Conservation (phyloP, 2,888 invertebrate species). For the Caenorhabditis becei region DNA sequence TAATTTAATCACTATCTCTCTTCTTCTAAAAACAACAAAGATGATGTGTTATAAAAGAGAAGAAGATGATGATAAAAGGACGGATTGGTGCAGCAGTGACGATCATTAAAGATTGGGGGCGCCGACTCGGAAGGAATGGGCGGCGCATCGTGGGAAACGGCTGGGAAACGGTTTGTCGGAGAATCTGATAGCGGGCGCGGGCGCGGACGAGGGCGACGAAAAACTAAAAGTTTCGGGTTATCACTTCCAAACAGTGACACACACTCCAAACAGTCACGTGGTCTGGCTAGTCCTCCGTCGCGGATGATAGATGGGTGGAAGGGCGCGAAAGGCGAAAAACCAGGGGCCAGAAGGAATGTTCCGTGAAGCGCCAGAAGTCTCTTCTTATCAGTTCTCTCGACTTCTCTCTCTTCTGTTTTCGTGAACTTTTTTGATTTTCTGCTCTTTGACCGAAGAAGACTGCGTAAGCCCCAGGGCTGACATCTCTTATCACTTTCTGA, state of each 20-base stretch:
- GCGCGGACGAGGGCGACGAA: constrained; percentile 6
- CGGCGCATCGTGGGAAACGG: constrained; percentile 16
- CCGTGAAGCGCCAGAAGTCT: not conserved
- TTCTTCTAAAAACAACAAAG: not conserved
- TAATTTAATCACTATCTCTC: not conserved
- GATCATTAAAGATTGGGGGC: constrained; percentile 32
- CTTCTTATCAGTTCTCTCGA: constrained; percentile 23
- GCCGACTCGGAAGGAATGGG: not conserved
- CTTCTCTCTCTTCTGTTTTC: not conserved
- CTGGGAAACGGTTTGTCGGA: not conserved
- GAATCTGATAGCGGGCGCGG: not conserved
- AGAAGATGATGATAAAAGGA: constrained; percentile 12
- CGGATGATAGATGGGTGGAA: constrained; percentile 16
- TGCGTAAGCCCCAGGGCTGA: not conserved
- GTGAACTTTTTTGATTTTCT: constrained; percentile 22
- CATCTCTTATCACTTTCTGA: not conserved
- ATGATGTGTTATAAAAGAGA: constrained; percentile 1
- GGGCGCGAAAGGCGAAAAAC: constrained; percentile 20
- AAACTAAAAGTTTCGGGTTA: constrained; percentile 6
- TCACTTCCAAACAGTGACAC: not conserved
- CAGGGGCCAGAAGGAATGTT: not conserved
- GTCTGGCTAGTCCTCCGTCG: constrained; percentile 17
- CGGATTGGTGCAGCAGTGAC: not conserved
- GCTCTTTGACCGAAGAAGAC: constrained; percentile 39
- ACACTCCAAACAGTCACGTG: constrained; percentile 32